Conservation (phyloP, 2,888 invertebrate genomes). For the Pollenia labialis region DNA sequence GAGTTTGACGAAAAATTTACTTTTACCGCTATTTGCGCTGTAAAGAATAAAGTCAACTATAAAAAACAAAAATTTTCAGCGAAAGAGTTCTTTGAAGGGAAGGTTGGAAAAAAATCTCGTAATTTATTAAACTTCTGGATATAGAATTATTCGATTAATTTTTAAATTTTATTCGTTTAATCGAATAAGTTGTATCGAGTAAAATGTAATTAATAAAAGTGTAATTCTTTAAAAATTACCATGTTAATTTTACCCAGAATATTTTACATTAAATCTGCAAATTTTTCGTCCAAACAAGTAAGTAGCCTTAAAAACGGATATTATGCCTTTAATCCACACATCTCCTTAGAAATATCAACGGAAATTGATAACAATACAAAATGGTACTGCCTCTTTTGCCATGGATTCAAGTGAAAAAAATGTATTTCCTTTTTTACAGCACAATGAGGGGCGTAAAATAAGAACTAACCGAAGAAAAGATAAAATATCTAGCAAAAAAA, state of each 20-base stretch:
- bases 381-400: background rate
- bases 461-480: slow-evolving; percentile 6
- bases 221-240: background rate
- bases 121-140: too few species aligned
- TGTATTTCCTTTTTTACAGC: slow-evolving; percentile 30
- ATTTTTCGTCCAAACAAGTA: background rate
- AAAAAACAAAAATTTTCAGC: too few species aligned
- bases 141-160: too few species aligned
- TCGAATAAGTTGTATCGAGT: too few species aligned
- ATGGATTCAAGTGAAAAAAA: slow-evolving; percentile 5
- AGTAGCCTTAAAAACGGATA: slow-evolving; percentile 11
- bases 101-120: too few species aligned
- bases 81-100: too few species aligned
- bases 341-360: slow-evolving; percentile 20
- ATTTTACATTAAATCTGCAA: background rate
- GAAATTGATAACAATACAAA: slow-evolving; percentile 50
- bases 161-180: too few species aligned
- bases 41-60: too few species aligned
- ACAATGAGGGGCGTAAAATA: slow-evolving; percentile 49
- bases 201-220: background rate
- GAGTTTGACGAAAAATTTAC: too few species aligned
- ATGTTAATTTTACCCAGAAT: background rate
- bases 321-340: background rate
- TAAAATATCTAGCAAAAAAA: background rate
- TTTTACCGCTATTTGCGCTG: too few species aligned